phyloP scores from a whole-genome alignment of 1,140 invertebrate species.

The Ericerus pela region DNA sequence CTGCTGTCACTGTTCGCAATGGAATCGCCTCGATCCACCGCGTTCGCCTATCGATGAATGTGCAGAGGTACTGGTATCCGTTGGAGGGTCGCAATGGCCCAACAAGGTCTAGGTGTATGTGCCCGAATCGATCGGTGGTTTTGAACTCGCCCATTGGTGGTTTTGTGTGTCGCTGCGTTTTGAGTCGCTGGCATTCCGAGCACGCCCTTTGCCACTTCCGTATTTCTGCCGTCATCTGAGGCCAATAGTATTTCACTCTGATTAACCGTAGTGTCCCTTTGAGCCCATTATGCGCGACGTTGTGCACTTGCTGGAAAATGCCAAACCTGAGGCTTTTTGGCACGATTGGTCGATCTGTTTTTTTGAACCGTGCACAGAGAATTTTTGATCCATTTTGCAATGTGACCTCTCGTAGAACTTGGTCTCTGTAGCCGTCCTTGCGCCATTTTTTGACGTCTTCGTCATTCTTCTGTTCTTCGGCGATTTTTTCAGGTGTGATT shows the following conservation, averaged over 20 bases:
- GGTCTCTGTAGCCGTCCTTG: too few relatives aligned
- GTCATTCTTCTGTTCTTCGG: background rate
- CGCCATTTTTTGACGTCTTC: background rate
- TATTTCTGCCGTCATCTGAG: background rate
- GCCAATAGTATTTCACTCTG: background rate
- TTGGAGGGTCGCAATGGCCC: constrained; percentile 24
- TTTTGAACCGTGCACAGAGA: too few relatives aligned
- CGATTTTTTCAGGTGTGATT: background rate
- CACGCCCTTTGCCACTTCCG: background rate
- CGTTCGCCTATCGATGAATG: constrained; percentile 26
- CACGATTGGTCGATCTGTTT: too few relatives aligned
- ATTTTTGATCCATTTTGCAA: too few relatives aligned
- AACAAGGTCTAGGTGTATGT: background rate
- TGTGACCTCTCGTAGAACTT: too few relatives aligned
- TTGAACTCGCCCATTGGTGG: background rate
- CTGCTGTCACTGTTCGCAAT: constrained; percentile 24
- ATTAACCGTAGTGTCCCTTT: background rate
- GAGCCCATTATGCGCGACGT: background rate
- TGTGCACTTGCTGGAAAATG: too few relatives aligned
- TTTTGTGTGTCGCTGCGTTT: background rate
- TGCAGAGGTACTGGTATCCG: constrained; percentile 24
- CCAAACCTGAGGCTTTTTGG: too few relatives aligned
- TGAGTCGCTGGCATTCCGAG: background rate
- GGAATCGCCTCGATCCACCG: constrained; percentile 28
- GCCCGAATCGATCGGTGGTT: background rate